phyloP scores from a whole-genome alignment of 2,888 invertebrate genomes.

The Salpingus planirostris region DNA sequence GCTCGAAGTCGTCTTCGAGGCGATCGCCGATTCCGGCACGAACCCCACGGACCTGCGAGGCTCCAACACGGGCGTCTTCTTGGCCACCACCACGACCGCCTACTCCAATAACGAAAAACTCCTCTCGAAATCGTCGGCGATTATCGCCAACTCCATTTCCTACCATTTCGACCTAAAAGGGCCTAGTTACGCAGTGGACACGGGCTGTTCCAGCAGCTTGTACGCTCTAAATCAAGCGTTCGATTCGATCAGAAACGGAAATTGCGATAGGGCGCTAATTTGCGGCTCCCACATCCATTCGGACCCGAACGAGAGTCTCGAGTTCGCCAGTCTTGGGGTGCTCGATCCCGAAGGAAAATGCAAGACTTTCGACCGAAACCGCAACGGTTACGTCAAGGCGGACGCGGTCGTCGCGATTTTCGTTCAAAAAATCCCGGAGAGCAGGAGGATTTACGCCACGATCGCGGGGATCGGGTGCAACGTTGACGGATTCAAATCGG shows the following conservation, averaged over 20 bases:
- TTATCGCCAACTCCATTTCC: constrained; percentile 19
- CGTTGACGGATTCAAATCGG: constrained; percentile 45
- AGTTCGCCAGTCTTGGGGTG: constrained; percentile 18
- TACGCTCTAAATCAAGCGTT: constrained; percentile 20
- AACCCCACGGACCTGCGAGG: constrained; percentile 25
- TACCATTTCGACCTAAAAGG: constrained; percentile 5
- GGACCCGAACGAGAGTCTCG: constrained; percentile 20
- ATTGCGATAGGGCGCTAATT: constrained; percentile 15
- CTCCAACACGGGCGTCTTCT: constrained; percentile 20
- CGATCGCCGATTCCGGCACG: constrained; percentile 25
- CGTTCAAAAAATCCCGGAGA: constrained; percentile 39
- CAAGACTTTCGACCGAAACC: constrained; percentile 17
- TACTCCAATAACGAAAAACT: constrained; percentile 9
- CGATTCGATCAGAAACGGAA: constrained; percentile 8
- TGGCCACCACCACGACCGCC: constrained; percentile 12
- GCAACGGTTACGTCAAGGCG: constrained; percentile 34
- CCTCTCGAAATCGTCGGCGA: constrained; percentile 12
- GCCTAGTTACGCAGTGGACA: constrained; percentile 23
- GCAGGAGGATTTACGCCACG: constrained; percentile 43
- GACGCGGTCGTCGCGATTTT: constrained; percentile 41
- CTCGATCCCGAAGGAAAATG: constrained; percentile 18
- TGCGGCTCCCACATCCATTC: constrained; percentile 18
- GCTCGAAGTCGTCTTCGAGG: constrained; percentile 23
- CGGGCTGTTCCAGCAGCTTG: constrained; percentile 24
- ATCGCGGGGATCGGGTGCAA: constrained; percentile 47